A percentile compares a stretch with the other conserved stretches of the same genome.
phyloP scores from a whole-genome alignment of 2,113 vertebrate species.

The Bos javanicus region DNA sequence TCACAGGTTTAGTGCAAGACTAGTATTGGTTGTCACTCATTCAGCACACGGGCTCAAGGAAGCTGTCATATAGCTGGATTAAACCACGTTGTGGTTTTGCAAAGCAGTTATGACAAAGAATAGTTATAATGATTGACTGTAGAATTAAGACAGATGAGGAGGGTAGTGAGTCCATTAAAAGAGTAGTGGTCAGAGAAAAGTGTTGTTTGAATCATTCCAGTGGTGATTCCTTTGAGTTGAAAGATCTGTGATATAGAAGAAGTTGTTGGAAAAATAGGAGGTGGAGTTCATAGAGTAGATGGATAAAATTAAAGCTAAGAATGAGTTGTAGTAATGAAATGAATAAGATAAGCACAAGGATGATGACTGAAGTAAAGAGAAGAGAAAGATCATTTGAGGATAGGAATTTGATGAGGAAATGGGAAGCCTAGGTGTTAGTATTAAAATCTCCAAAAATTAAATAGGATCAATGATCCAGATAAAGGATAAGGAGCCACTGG shows the following conservation, averaged over 20 bases:
- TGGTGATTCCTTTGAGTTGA: not conserved
- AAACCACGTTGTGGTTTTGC: not conserved
- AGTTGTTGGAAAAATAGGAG: not conserved
- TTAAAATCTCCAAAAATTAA: not conserved
- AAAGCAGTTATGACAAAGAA: not conserved
- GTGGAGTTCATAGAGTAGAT: not conserved
- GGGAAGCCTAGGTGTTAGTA: not conserved
- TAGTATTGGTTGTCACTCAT: not conserved
- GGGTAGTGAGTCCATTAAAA: not conserved
- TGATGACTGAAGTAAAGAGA: not conserved
- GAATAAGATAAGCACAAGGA: not conserved
- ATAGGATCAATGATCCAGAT: not conserved
- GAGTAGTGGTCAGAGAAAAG: not conserved
- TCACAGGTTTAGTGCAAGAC: not conserved
- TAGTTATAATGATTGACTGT: not conserved
- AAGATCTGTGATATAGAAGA: not conserved
- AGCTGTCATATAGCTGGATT: not conserved
- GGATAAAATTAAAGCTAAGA: not conserved
- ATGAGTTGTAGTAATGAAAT: not conserved
- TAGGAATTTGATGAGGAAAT: not conserved
- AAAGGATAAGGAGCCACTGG: not conserved
- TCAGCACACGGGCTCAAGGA: not conserved
- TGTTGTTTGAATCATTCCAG: not conserved
- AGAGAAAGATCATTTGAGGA: not conserved
- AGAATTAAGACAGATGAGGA: not conserved